phyloP scores from a whole-genome alignment of 2,888 invertebrate species.

The Chirona hameri region DNA sequence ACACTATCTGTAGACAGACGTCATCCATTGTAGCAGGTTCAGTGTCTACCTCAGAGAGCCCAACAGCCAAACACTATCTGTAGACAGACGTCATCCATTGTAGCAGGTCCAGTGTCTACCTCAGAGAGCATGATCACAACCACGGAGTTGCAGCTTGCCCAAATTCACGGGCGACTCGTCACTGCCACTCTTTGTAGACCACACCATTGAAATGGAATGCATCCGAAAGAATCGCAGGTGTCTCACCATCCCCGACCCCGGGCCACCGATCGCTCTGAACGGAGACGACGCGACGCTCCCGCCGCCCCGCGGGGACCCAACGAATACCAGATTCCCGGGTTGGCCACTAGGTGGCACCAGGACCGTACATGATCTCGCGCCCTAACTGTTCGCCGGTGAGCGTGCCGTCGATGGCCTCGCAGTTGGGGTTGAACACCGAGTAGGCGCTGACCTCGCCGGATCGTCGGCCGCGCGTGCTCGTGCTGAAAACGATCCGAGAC shows the following conservation, averaged over 20 bases:
- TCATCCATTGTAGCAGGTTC: too few relatives aligned
- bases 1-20: too few relatives aligned
- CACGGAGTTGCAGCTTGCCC: too few relatives aligned
- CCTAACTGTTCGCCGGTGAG: slow-evolving; percentile 92
- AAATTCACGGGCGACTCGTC: too few relatives aligned
- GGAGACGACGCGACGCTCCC: background rate
- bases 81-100: too few relatives aligned
- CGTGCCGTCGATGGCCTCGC: slow-evolving; percentile 86
- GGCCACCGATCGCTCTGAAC: background rate
- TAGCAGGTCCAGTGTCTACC: too few relatives aligned
- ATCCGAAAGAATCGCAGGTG: too few relatives aligned
- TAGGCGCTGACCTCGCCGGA: slow-evolving; percentile 84
- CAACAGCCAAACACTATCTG: too few relatives aligned
- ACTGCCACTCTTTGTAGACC: too few relatives aligned
- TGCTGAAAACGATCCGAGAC: slow-evolving; percentile 54
- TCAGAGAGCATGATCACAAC: too few relatives aligned
- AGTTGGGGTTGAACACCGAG: slow-evolving; percentile 94
- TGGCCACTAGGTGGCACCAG: background rate
- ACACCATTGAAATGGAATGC: too few relatives aligned
- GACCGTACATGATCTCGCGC: slow-evolving; percentile 59
- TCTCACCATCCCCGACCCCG: background rate
- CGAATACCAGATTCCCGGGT: background rate
- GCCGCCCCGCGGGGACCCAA: background rate
- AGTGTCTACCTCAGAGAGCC: too few relatives aligned
- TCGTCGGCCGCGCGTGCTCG: slow-evolving; percentile 66